These are phyloP conservation scores for Plagodis dolabraria DNA, from an alignment of 2,888 invertebrate genomes.

Conservation along the genomic window DNA sequence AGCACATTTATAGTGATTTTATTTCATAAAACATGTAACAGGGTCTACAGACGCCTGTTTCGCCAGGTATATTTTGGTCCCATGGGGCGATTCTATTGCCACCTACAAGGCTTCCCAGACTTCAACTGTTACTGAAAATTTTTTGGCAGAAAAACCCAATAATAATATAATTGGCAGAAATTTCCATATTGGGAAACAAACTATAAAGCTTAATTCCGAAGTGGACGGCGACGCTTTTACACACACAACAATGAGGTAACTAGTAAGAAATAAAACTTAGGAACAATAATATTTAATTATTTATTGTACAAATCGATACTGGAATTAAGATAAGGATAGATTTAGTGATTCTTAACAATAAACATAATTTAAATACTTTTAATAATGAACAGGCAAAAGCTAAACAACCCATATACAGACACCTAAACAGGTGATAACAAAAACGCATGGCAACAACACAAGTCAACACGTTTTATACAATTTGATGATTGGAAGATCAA, in stretches of 20 bases:
- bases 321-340: slow-evolving; percentile 78
- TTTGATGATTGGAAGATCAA: slow-evolving; percentile 18
- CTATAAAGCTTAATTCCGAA: too few species aligned
- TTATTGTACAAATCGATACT: slow-evolving; percentile 79
- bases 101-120: too few species aligned
- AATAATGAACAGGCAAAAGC: slow-evolving; percentile 61
- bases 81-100: too few species aligned
- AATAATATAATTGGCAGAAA: too few species aligned
- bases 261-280: slow-evolving; percentile 42
- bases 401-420: slow-evolving; percentile 75
- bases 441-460: slow-evolving; percentile 31
- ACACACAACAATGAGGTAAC: background rate
- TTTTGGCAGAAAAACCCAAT: too few species aligned
- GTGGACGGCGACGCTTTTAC: too few species aligned
- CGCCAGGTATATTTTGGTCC: too few species aligned
- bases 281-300: slow-evolving; percentile 70
- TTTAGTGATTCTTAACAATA: slow-evolving; percentile 67
- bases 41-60: too few species aligned
- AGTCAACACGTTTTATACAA: slow-evolving; percentile 17
- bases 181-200: too few species aligned
- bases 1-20: too few species aligned
- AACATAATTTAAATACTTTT: slow-evolving; percentile 65
- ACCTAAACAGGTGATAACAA: slow-evolving; percentile 61
- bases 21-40: too few species aligned
- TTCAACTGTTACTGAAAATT: too few species aligned